These are phyloP conservation scores for Epinephelus coioides DNA, from an alignment of 2,797 vertebrate genomes.

Conservation along the genomic window DNA sequence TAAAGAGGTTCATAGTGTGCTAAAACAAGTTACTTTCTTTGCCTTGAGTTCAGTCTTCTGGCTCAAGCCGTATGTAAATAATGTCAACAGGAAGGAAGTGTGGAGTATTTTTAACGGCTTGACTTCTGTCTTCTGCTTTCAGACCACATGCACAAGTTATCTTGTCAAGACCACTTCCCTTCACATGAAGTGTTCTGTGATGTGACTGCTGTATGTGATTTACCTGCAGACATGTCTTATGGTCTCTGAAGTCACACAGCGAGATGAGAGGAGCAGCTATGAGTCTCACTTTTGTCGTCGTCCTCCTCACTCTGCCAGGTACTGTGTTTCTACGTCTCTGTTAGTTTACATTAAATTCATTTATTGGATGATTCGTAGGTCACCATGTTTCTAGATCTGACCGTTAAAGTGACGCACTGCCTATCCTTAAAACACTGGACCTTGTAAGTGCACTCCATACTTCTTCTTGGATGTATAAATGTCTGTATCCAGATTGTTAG, in stretches of 20 bases:
- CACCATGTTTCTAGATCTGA: not conserved
- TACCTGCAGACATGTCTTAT: not conserved
- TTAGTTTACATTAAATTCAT: not conserved
- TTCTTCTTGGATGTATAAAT: too few species aligned
- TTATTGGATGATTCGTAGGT: not conserved
- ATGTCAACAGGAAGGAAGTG: not conserved
- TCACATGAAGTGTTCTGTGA: not conserved
- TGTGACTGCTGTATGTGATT: not conserved
- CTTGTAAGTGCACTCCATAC: too few species aligned
- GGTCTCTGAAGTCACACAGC: not conserved
- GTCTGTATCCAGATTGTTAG: too few species aligned
- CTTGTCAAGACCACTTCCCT: not conserved
- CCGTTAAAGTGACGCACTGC: not conserved
- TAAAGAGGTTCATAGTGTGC: not conserved
- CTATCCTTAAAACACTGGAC: too few species aligned
- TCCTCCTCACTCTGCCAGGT: conserved; percentile 23
- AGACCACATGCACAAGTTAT: not conserved
- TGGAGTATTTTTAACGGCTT: not conserved
- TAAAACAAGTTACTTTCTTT: not conserved
- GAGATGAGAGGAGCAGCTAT: not conserved
- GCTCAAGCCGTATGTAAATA: not conserved
- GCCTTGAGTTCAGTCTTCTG: not conserved
- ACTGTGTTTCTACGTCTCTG: not conserved
- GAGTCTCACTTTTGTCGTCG: not conserved
- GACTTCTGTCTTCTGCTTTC: not conserved